phyloP scores from a whole-genome alignment of 2,113 vertebrate genomes.

The Otus sunia region DNA sequence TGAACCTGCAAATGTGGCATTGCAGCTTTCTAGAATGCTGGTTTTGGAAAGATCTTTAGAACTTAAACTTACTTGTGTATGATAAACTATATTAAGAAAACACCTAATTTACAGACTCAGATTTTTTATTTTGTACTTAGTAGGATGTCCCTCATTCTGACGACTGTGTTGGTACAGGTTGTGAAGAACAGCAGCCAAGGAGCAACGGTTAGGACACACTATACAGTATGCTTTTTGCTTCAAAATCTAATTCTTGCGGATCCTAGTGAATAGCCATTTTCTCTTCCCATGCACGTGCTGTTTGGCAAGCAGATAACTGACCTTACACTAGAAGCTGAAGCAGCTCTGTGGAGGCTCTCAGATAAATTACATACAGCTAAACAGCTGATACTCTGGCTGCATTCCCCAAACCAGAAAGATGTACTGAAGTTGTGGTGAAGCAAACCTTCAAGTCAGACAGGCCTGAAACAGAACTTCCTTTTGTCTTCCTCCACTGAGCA shows the following conservation, averaged over 20 bases:
- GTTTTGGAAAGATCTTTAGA: background rate
- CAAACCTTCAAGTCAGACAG: background rate
- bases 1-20: background rate
- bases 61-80: background rate
- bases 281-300: fast-evolving
- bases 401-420: background rate
- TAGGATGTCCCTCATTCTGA: background rate
- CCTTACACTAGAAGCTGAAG: background rate
- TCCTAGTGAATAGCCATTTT: background rate
- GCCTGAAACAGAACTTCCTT: background rate
- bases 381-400: fast-evolving
- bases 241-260: background rate
- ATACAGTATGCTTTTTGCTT: background rate
- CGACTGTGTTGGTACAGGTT: background rate
- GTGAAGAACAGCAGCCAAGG: background rate
- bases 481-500: background rate
- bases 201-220: background rate
- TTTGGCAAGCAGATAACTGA: background rate
- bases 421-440: background rate
- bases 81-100: background rate
- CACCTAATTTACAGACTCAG: background rate
- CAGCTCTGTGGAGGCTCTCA: background rate
- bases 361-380: background rate
- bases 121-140: background rate
- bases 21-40: background rate